phyloP scores from a whole-genome alignment of 2,797 vertebrate genomes.

The Bovichtus diacanthus region DNA sequence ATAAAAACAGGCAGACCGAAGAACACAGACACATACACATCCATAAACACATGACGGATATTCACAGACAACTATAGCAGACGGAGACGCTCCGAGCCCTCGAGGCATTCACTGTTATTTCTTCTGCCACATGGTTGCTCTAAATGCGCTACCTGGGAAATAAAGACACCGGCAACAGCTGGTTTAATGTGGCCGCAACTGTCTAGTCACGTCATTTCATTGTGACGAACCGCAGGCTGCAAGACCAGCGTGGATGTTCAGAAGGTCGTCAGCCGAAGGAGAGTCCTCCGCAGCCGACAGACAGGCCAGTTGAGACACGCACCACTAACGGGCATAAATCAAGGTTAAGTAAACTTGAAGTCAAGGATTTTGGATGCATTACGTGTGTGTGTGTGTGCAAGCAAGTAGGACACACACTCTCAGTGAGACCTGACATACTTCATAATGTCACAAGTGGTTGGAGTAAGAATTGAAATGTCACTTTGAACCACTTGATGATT shows the following conservation, averaged over 20 bases:
- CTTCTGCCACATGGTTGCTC: constrained; percentile 29
- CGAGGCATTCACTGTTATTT: constrained; percentile 39
- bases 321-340: constrained; percentile 43
- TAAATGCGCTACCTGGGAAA: constrained; percentile 27
- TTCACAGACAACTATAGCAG: constrained; percentile 41
- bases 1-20: constrained; percentile 59
- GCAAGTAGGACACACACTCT: constrained; percentile 21
- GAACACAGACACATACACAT: constrained; percentile 39
- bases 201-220: constrained; percentile 20
- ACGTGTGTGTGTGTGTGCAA: constrained; percentile 17
- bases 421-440: constrained; percentile 32
- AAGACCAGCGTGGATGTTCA: constrained; percentile 3
- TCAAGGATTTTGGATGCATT: constrained; percentile 20
- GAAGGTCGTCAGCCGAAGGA: constrained; percentile 18
- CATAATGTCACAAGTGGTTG: neutral
- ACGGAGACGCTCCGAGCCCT: constrained; percentile 32
- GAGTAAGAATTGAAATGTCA: constrained; percentile 5
- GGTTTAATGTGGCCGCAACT: constrained; percentile 13
- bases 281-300: constrained; percentile 10
- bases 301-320: constrained; percentile 48
- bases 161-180: constrained; percentile 7
- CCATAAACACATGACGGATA: constrained; percentile 48
- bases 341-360: constrained; percentile 63
- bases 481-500: constrained; percentile 13
- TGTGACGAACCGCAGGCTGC: constrained; percentile 17